Evolutionary conservation across 2,113 vertebrate species (phyloP), one percentile per base, ranked within the genome.

Genomic region (Egretta garzetta): DNA sequence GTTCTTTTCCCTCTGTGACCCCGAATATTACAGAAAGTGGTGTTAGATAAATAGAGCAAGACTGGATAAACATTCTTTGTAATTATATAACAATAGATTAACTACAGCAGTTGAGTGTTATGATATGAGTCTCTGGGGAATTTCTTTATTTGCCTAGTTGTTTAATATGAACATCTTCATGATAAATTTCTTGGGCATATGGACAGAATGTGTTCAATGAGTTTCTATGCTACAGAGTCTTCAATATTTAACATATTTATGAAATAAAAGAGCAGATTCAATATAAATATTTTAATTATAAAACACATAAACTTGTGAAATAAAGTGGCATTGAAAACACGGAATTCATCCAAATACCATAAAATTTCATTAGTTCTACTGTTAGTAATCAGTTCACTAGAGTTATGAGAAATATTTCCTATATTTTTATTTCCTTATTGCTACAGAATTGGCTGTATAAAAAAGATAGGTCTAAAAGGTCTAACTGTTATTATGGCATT

Each of bases 21-120:
- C 80, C 41, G 53, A 97, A 96, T 66, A 91, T 89, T 94, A 73
- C 28, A 96, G 90, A 91, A 95, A 73, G 49, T 92, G 75, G n/a
- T 92, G 53, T 56, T 87, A 93, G 86, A 90, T 90, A 87, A 96
- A 96, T 70, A 80, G 88, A 93, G 59, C 39, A 97, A 94, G 89
- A 97, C 96, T 88, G 39, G 75, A 95, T 96, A 97, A 97, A 96
- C 41, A 87, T 86, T 84, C 14, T 96, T 89, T 75, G 26, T 82
- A 97, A 97, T 97, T 97, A 96, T 95, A 90, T 83, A 95, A 68
- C 37, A 96, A 92, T 60, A 98, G 97, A 97, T 94, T 66, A 97
- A 96, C 93, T 89, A 77, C 90, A 70, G 67, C 85, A 90, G 72
- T 97, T 98, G 72, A 94, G 70, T 91, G 86, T 95, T 94, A 95